Base-by-base conservation (phyloP, 2,113 vertebrate species). In the Peucedramus taeniatus region DNA sequence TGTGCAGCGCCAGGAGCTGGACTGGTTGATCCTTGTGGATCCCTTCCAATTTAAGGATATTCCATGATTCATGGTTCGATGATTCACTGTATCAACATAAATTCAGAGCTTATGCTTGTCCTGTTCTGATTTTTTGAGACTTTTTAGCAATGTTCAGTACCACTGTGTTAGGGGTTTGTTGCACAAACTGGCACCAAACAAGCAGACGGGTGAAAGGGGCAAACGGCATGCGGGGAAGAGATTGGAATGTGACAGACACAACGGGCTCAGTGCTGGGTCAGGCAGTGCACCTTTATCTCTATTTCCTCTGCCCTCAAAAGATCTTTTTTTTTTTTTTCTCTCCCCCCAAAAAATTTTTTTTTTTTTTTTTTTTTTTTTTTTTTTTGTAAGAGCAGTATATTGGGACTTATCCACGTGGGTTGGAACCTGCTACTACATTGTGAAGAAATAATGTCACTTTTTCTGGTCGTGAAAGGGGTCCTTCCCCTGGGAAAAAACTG, bases 221-320 rank as follows among this genome's bases (percentile, higher is more conserved):
- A 50, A 45, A 39, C 8, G 8, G 31, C 15, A 15, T 0, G 0
- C 0, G 4, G 26, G 44, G 19, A 37, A 23, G 49, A 2, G 2
- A n/a, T 21, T 24, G 2, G 1, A 47, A 24, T 11, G 33, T 39
- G 49, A 53, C 14, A 53, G 69, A n/a, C 1, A 2, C 4, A 13
- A 18, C 16, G 3, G 28, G 17, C 49, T 35, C 47, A 8, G 21
- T 6, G 17, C 31, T 19, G 40, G 20, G 30, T 14, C 33, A 28
- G 51, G 59, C 63, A 65, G 16, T 2, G 20, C 69, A 49, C 19
- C 37, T 39, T 72, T 15, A 23, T 4, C 24, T 20, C 35, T 9
- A 4, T 20, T 39, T 68, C 13, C 39, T 69, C 65, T 59, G 28
- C 27, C 37, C 23, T 47, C 15, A 14, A 15, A 89, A 26, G 7